Conservation (phyloP, 2,113 vertebrate species). For the Morone saxatilis region DNA sequence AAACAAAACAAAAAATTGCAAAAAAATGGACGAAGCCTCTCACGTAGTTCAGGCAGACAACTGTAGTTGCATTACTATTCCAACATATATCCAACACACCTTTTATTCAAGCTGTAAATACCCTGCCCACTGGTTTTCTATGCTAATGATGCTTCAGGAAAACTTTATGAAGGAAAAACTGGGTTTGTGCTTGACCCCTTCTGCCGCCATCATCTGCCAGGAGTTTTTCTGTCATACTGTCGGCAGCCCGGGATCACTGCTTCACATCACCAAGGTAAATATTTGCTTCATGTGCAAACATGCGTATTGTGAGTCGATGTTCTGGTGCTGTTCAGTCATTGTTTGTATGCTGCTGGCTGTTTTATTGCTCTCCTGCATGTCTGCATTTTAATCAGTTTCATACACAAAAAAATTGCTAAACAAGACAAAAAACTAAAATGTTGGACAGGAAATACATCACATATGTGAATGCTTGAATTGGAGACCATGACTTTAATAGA, state of each 20-base stretch:
- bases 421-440: neutral
- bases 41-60: slow-evolving; percentile 3
- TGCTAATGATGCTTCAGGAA: slow-evolving; percentile 30
- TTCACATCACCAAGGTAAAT: slow-evolving; percentile 60
- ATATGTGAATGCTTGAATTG: neutral
- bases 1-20: neutral
- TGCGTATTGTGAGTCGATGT: slow-evolving; percentile 10
- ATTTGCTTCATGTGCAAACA: slow-evolving; percentile 45
- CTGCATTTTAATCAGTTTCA: slow-evolving; percentile 39
- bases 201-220: slow-evolving; percentile 21
- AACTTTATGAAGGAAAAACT: slow-evolving; percentile 18
- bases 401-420: slow-evolving; percentile 3
- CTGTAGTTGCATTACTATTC: neutral
- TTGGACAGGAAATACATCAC: neutral
- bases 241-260: slow-evolving; percentile 23
- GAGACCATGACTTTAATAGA: neutral
- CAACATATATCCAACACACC: neutral
- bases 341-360: slow-evolving; percentile 31
- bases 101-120: slow-evolving; percentile 36
- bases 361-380: slow-evolving; percentile 24
- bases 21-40: neutral
- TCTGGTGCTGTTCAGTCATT: slow-evolving; percentile 20
- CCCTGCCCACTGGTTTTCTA: slow-evolving; percentile 17
- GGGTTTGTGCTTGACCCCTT: neutral
- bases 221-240: slow-evolving; percentile 35